Conservation (phyloP, 2,888 invertebrate genomes). For the Scaeva pyrastri region DNA sequence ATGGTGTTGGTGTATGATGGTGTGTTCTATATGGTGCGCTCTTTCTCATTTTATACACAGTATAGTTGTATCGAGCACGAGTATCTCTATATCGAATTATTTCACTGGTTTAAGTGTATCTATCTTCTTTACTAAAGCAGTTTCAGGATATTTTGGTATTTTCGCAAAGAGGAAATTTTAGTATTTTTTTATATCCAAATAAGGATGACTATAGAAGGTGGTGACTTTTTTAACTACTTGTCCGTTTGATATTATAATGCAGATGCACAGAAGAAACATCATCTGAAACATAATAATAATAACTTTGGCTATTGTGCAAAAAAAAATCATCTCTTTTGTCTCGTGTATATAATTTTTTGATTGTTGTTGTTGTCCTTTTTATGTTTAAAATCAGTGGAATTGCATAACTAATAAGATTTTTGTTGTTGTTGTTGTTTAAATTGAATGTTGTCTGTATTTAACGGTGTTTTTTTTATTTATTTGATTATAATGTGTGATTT, state of each 20-base stretch:
- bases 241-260: constrained; percentile 68
- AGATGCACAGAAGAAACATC: constrained; percentile 12
- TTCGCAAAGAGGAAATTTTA: constrained; percentile 76
- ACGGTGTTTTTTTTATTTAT: background rate
- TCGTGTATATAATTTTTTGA: constrained; percentile 38
- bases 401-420: background rate
- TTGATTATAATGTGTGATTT: background rate
- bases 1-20: background rate
- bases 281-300: constrained; percentile 41
- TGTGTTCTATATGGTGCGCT: constrained; percentile 61
- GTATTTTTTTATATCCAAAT: constrained; percentile 76
- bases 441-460: background rate
- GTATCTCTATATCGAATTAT: background rate
- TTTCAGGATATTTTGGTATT: constrained; percentile 76
- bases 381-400: background rate
- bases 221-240: constrained; percentile 76
- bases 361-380: too few species aligned
- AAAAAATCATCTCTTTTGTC: constrained; percentile 64
- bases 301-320: constrained; percentile 48
- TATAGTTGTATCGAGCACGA: background rate
- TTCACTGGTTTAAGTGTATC: constrained; percentile 73
- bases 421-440: background rate
- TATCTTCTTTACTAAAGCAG: constrained; percentile 32
- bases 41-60: constrained; percentile 58
- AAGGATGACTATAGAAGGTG: constrained; percentile 74